phyloP scores from a whole-genome alignment of 2,888 invertebrate species.

The Cyclophora albipunctata region DNA sequence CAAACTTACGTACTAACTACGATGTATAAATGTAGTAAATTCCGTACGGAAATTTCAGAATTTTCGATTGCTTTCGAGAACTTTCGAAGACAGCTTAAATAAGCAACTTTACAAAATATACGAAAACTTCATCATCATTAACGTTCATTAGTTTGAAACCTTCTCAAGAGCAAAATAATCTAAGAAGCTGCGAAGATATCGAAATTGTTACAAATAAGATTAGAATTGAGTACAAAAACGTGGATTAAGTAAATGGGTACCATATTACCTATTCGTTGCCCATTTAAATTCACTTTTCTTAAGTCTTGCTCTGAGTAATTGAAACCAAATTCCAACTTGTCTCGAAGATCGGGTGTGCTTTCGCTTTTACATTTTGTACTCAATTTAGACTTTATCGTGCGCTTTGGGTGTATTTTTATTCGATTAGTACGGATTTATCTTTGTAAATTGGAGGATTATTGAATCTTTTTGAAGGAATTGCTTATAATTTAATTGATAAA shows the following conservation, averaged over 20 bases:
- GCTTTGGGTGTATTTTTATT: no score
- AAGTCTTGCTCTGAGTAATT: slow-evolving; percentile 45
- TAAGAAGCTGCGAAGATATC: slow-evolving; percentile 6
- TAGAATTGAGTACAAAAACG: slow-evolving; percentile 40
- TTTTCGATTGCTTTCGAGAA: no score
- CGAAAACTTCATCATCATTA: no score
- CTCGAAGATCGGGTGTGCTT: slow-evolving; percentile 28
- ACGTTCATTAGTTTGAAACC: neutral
- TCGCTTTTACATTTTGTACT: slow-evolving; percentile 11
- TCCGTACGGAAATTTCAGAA: no score
- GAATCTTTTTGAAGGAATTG: no score
- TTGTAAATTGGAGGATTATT: no score
- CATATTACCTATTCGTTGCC: slow-evolving; percentile 29
- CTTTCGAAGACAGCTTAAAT: no score
- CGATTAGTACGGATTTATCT: no score
- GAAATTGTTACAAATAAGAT: slow-evolving; percentile 32
- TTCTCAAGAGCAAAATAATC: neutral
- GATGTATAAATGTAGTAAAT: no score
- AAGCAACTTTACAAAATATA: no score
- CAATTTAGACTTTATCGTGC: neutral
- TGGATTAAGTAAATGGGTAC: slow-evolving; percentile 48
- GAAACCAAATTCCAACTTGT: slow-evolving; percentile 53
- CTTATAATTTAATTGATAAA: no score
- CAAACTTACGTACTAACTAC: no score
- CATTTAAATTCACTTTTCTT: slow-evolving; percentile 46